Evolutionary conservation across 2,888 invertebrate species (phyloP).

Genomic region (Parochlus steinenii): DNA sequence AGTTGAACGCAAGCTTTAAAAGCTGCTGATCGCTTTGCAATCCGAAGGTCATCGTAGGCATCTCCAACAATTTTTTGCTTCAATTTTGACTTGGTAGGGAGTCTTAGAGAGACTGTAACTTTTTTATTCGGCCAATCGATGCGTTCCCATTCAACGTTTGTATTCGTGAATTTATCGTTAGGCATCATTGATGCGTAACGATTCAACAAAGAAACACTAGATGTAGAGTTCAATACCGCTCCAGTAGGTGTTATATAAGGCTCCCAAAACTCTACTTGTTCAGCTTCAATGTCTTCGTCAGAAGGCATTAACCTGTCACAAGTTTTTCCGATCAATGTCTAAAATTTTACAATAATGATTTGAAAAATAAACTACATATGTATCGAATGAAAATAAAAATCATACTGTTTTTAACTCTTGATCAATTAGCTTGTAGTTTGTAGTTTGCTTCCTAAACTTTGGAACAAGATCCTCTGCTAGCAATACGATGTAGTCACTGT

Average conservation of each 20-base stretch:
- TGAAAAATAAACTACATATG: slow-evolving; percentile 12
- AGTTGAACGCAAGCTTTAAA: slow-evolving; percentile 55
- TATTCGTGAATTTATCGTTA: slow-evolving; percentile 57
- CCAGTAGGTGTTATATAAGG: slow-evolving; percentile 21
- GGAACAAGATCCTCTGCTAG: slow-evolving; percentile 23
- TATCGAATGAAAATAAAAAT: too few species aligned
- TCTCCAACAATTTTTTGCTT: slow-evolving; percentile 48
- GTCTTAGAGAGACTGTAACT: slow-evolving; percentile 36
- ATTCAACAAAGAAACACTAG: slow-evolving; percentile 37
- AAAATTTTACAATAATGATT: slow-evolving; percentile 16
- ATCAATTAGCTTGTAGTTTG: slow-evolving; percentile 35
- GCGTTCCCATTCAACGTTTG: slow-evolving; percentile 29
- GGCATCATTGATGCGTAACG: slow-evolving; percentile 67
- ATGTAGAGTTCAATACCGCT: slow-evolving; percentile 19
- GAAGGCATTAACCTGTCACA: slow-evolving; percentile 37
- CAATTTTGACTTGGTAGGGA: slow-evolving; percentile 67
- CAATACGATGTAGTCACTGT: slow-evolving; percentile 44
- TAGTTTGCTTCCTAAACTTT: slow-evolving; percentile 27
- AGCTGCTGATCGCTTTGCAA: slow-evolving; percentile 72
- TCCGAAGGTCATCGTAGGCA: slow-evolving; percentile 34
- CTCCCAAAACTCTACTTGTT: slow-evolving; percentile 31
- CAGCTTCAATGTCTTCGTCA: slow-evolving; percentile 32
- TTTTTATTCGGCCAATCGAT: neutral
- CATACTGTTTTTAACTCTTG: slow-evolving; percentile 33
- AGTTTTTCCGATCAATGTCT: slow-evolving; percentile 40